phyloP scores from a whole-genome alignment of 2,113 vertebrate genomes.

The Jacana jacana region DNA sequence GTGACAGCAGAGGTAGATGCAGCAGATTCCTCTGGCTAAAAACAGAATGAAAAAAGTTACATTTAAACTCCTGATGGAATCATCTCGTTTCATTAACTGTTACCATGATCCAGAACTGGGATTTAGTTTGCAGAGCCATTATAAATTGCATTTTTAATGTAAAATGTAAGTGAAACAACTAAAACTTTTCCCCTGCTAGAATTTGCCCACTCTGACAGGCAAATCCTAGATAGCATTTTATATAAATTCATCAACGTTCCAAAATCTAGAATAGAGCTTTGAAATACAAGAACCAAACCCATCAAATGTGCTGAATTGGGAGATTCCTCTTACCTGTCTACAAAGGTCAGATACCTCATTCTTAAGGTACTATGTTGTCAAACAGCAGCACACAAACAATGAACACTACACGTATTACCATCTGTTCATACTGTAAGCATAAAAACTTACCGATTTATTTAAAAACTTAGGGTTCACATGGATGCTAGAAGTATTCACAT shows the following conservation, averaged over 20 bases:
- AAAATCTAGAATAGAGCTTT: background rate
- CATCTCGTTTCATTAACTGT: background rate
- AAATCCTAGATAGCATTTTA: background rate
- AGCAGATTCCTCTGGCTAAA: slow-evolving; percentile 86
- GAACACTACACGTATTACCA: background rate
- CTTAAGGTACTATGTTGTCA: background rate
- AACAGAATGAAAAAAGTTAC: slow-evolving; percentile 53
- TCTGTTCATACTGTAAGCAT: slow-evolving; percentile 12
- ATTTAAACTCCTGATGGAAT: background rate
- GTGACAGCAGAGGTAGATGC: slow-evolving; percentile 75
- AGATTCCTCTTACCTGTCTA: slow-evolving; percentile 1
- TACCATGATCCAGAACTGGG: background rate
- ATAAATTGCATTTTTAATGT: background rate
- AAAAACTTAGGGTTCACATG: slow-evolving; percentile 99
- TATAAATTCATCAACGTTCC: background rate
- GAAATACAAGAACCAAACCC: background rate
- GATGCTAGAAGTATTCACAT: slow-evolving; percentile 95
- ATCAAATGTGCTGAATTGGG: background rate
- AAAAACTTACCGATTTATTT: slow-evolving; percentile 91
- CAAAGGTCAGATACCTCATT: background rate
- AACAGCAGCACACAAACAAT: slow-evolving; percentile 10
- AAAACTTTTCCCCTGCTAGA: background rate
- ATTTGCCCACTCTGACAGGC: background rate
- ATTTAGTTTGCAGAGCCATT: background rate
- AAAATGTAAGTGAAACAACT: background rate